Conservation (phyloP, 2,797 vertebrate genomes). For the Orestias chungarensis region DNA sequence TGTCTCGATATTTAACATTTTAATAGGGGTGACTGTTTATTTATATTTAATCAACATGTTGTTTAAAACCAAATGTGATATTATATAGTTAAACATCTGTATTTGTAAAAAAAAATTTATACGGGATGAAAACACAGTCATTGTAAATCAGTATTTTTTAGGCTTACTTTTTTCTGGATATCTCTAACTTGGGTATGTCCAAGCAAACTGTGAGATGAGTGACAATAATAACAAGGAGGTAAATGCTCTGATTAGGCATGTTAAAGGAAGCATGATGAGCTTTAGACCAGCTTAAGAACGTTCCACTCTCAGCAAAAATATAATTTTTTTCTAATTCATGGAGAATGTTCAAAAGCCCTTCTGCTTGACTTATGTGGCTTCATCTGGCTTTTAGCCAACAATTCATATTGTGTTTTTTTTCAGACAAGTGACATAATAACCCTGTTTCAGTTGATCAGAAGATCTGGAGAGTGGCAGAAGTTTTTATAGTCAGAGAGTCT, state of each 20-base stretch:
- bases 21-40: neutral
- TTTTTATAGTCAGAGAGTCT: slow-evolving; percentile 26
- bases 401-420: slow-evolving; percentile 1
- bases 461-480: slow-evolving; percentile 4
- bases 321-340: slow-evolving; percentile 15
- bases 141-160: slow-evolving; percentile 7
- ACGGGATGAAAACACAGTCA: neutral
- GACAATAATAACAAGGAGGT: slow-evolving; percentile 56
- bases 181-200: slow-evolving; percentile 45
- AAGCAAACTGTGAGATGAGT: slow-evolving; percentile 43
- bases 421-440: neutral
- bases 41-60: too few relatives aligned
- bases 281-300: slow-evolving; percentile 18
- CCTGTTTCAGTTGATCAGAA: neutral
- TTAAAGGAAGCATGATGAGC: slow-evolving; percentile 12
- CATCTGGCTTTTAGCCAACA: neutral
- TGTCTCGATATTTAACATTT: neutral
- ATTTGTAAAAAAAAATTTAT: neutral
- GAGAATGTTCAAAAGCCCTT: slow-evolving; percentile 21
- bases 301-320: slow-evolving; percentile 13
- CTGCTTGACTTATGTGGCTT: neutral
- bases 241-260: slow-evolving; percentile 47
- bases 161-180: neutral
- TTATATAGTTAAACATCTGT: too few relatives aligned
- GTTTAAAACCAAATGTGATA: neutral